These are phyloP conservation scores for Chloromyia formosa DNA, from an alignment of 2,888 invertebrate species.

Conservation along the genomic window DNA sequence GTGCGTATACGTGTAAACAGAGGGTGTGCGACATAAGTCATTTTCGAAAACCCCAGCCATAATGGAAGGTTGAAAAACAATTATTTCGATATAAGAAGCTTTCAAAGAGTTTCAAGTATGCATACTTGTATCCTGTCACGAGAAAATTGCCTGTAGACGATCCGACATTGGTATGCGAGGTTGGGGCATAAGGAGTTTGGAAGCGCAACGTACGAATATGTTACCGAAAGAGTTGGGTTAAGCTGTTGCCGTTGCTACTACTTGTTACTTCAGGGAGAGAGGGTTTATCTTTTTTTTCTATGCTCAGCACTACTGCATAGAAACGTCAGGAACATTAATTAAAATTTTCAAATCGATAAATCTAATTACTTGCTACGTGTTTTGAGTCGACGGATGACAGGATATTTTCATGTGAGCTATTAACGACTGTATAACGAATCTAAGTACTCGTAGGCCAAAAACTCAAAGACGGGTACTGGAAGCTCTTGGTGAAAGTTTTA, in stretches of 20 bases:
- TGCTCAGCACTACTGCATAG: slow-evolving; percentile 1
- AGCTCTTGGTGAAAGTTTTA: background rate
- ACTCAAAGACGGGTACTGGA: background rate
- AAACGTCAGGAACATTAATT: slow-evolving; percentile 52
- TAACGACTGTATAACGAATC: background rate
- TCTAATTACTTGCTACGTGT: slow-evolving; percentile 52
- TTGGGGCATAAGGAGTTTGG: background rate
- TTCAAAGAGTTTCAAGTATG: slow-evolving; percentile 23
- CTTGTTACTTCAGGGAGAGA: background rate
- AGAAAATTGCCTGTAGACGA: slow-evolving; percentile 25
- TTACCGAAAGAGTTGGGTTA: background rate
- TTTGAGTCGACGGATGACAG: slow-evolving; percentile 9
- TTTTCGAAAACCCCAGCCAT: slow-evolving; percentile 35
- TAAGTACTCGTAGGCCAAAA: background rate
- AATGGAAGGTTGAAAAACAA: slow-evolving; percentile 42
- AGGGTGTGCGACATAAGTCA: slow-evolving; percentile 18
- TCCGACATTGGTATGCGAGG: too few relatives aligned
- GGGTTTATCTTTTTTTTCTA: background rate
- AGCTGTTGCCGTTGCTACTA: background rate
- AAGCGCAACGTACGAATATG: background rate
- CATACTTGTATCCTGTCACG: slow-evolving; percentile 25
- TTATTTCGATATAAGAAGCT: slow-evolving; percentile 43
- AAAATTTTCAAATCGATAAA: slow-evolving; percentile 55
- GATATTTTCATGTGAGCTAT: slow-evolving; percentile 1
- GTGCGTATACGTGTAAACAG: slow-evolving; percentile 13